Base-by-base conservation (phyloP, 1,140 invertebrate genomes). In the Bombus waltoni region DNA sequence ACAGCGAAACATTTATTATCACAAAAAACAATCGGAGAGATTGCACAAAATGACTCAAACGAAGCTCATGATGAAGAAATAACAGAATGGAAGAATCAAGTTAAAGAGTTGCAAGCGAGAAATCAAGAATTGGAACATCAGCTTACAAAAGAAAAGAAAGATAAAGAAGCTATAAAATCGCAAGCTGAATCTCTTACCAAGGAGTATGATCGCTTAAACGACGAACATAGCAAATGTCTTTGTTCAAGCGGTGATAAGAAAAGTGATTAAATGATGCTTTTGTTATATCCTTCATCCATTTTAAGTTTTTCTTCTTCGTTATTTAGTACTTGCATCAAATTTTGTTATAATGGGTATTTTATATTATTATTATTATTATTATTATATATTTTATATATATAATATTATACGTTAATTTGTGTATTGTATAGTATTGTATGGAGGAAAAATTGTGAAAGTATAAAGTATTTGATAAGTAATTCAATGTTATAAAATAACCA, bases 161-260 rank as follows among this genome's bases (percentile, higher is more conserved):
- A 99, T 92, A 97, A 98, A 90, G 97, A 97, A 91, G 98, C 98
- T 25, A 92, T 99, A 6, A 98, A 98, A 93, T 97, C 97, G 5
- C 98, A 99, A 95, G 97, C 98, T 6, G 97, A 98, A 91, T 97
- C 97, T 88, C 95, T 99, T 0, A 97, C 97, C 80, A 97, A 96
- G 88, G 98, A 99, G 95, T 99, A 99, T 95, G 98, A 99, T 94
- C 96, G 98, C 76, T 95, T 99, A 2, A 96, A 97, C 75, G 97
- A 97, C 81, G 98, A 99, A 92, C 97, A 98, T 94, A 96, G 96
- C 87, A 98, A 98, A 92, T 92, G 98, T 44, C 96, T 98, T 92
- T 97, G 97, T 92, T 66, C 65, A 66, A 94, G 93, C 57, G 96
- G 95, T 71, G 95, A 96, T 86, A 97, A 97, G 92, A 98, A 98